Evolutionary conservation across 2,113 vertebrate genomes (phyloP), one percentile per base, ranked within the genome.

Genomic region (Gobiocypris rarus): DNA sequence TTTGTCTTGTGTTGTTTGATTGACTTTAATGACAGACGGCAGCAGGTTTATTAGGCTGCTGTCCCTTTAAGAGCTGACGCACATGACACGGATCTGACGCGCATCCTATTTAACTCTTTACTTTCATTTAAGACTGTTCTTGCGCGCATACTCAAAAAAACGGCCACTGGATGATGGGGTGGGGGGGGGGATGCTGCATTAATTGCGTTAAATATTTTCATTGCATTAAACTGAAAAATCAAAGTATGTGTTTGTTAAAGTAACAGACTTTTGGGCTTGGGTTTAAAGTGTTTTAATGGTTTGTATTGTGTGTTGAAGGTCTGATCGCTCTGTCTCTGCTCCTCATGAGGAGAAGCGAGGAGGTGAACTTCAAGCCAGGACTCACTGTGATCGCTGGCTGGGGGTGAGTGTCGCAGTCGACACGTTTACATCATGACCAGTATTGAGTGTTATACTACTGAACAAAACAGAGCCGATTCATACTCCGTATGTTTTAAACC

Each of bases 271-370:
- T 6, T 59, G 56, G 3, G 22, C 15, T 71, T n/a, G 10, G 61
- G 22, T 56, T 75, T 50, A 11, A 26, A 45, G 2, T 41, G 75
- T 28, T 22, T 73, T 11, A 48, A 9, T 26, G 48, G 24, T 82
- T 86, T 85, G 7, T 90, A 87, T 43, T 86, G 11, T 85, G 67
- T 2, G 90, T 85, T 31, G 31, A 84, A 99, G 98, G 96, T 81
- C 93, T 99, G 86, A 95, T 99, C 3, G 96, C 96, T 38, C 89
- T 99, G n/a, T 97, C 95, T 85, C 90, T 99, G 71, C 93, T 97
- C 89, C 93, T 99, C 59, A 81, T 95, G 89, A 97, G 94, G 89
- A 96, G 91, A 83, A 92, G 89, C 87, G 95, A 96, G 77, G 92
- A 93, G 76, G 28, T 95, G 70, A 96, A 95, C 86, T 92, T 96